Evolutionary conservation across 2,888 invertebrate genomes (phyloP), one percentile per base, ranked within the genome.

Genomic region (Torymus tubicola): DNA sequence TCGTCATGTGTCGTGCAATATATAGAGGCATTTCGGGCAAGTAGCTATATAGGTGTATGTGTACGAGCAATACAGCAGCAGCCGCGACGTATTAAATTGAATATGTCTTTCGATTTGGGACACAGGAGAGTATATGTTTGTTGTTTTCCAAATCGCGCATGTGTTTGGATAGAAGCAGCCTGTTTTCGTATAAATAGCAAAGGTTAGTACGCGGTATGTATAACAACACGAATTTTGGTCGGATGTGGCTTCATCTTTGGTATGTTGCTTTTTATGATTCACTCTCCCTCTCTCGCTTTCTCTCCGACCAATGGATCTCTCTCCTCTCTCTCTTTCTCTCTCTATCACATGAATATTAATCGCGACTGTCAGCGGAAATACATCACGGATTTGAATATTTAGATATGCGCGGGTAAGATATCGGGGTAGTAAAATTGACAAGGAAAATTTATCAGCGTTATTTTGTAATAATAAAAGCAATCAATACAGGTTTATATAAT

Each of bases 71-170:
- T 53, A 64, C 16, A 11, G 57, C 42, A 50, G 2, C 42, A 42
- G 42, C 42, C 42, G 42, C 42, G 42, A 21, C 42, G 50, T 77
- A 77, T 77, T 77, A 77, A 77, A 70, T 77, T 57, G 69, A 77
- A 69, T 70, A 70, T 64, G 70, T 69, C 70, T 77, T 69, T 42
- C 70, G 57, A 77, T 77, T 77, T 77, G 70, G 76, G 60, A 64
- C 53, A 73, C 31, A 42, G 10, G 55, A 63, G 50, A 42, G 42
- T 42, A 42, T 31, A 50, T 70, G 64, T 70, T 70, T 70, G 69
- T 70, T 63, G 57, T 73, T 76, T 69, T 70, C 31, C 64, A 42
- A 42, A 42, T 42, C 42, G 42, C 14, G 12, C 2, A 24, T 3
- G 12, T 11, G 10, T 73, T 2, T 24, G 61, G 68, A 53, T 42